Conservation (phyloP, 2,888 invertebrate species). For the Ectemnius lituratus region DNA sequence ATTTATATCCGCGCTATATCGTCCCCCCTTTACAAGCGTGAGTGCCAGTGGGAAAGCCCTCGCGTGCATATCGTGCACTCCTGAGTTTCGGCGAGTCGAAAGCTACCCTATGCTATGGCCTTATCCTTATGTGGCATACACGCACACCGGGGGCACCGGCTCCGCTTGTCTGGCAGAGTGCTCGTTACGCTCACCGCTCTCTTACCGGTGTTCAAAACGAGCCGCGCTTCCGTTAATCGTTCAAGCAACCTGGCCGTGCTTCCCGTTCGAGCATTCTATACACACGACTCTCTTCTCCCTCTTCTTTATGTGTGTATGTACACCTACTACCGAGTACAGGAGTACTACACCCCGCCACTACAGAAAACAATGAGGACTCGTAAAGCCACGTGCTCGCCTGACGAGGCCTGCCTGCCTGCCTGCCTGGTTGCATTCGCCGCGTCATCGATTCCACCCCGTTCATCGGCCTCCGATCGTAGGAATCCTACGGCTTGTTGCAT, state of each 20-base stretch:
- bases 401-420: neutral
- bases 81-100: neutral
- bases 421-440: neutral
- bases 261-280: neutral
- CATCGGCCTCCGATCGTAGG: constrained; percentile 5
- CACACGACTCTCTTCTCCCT: too few species aligned
- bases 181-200: constrained; percentile 7
- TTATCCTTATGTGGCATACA: neutral
- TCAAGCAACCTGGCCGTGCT: neutral
- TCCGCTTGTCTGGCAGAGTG: neutral
- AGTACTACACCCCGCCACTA: neutral
- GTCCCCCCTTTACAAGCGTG: too few species aligned
- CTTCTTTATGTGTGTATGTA: neutral
- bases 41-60: neutral
- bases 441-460: constrained; percentile 5
- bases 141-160: neutral
- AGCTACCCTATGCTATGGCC: neutral
- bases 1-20: neutral
- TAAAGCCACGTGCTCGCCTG: constrained; percentile 1
- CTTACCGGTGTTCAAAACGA: neutral
- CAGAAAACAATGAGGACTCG: constrained; percentile 1
- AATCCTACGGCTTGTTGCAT: constrained; percentile 1
- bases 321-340: neutral
- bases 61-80: neutral
- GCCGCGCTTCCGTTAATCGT: constrained; percentile 10